Percentiles rank a stretch among this genome's conserved stretches.
Conservation (phyloP, 2,113 vertebrate genomes). For the Crotalus horridus region DNA sequence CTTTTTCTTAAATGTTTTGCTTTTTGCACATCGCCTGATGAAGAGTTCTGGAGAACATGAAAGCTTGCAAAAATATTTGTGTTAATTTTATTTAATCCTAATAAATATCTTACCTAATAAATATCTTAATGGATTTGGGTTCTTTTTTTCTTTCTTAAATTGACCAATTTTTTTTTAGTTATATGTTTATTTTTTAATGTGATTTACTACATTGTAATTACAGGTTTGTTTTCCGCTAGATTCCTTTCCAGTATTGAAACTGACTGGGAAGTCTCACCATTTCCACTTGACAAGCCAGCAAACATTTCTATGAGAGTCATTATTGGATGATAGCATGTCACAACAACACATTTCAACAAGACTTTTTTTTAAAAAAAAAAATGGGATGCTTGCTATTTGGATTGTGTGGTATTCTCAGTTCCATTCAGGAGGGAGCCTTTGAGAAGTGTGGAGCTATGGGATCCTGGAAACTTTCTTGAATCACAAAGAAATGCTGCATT, state of each 20-base stretch:
- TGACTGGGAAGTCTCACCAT: slow-evolving; percentile 6
- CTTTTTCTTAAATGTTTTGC: neutral
- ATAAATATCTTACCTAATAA: neutral
- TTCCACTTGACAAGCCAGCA: neutral
- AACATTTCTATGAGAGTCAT: neutral
- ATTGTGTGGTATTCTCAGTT: neutral
- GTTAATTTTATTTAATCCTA: neutral
- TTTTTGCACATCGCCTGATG: neutral
- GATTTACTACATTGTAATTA: neutral
- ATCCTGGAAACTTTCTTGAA: neutral
- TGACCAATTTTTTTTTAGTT: neutral
- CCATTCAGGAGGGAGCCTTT: neutral
- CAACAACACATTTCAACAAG: neutral
- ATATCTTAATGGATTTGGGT: neutral
- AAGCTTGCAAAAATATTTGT: neutral
- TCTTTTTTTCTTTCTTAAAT: neutral
- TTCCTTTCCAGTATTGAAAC: neutral
- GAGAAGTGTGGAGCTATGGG: neutral
- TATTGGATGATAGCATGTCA: neutral
- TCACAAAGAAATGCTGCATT: neutral
- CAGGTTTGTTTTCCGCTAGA: neutral
- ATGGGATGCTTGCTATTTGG: fast-evolving
- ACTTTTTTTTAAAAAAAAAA: neutral
- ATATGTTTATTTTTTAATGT: neutral
- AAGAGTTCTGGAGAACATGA: neutral